Evolutionary conservation across 2,888 invertebrate genomes (phyloP).

Genomic region (Drosophila mimetica): DNA sequence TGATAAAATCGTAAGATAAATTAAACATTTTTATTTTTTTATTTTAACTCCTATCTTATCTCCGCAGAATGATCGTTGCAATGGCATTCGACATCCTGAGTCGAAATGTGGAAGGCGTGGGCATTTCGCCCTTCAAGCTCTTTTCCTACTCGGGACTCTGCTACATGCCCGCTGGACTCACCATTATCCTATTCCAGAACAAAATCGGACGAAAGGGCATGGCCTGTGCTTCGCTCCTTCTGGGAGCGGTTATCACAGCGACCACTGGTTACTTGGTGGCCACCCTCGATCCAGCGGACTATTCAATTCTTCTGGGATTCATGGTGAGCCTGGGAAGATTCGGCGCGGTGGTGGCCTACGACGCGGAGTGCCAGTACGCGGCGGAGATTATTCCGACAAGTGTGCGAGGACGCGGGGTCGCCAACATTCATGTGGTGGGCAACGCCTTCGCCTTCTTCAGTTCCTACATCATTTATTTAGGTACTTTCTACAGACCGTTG

Average conservation of each 20-base stretch:
- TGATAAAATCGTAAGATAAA: constrained; percentile 86
- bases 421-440: constrained; percentile 87
- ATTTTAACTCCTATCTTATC: not conserved
- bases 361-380: constrained; percentile 88
- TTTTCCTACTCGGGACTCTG: constrained; percentile 85
- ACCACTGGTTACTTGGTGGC: constrained; percentile 84
- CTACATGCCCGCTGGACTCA: constrained; percentile 85
- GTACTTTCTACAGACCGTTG: constrained; percentile 83
- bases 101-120: constrained; percentile 86
- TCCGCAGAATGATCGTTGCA: constrained; percentile 86
- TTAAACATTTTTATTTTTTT: accelerated
- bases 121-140: constrained; percentile 85
- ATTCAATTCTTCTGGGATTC: constrained; percentile 83
- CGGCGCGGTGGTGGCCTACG: constrained; percentile 86
- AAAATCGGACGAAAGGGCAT: constrained; percentile 85
- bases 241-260: constrained; percentile 85
- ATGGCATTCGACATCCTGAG: constrained; percentile 87
- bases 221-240: constrained; percentile 85
- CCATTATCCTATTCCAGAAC: constrained; percentile 82
- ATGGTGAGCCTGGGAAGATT: constrained; percentile 86
- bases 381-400: constrained; percentile 88
- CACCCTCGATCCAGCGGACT: constrained; percentile 69
- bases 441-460: constrained; percentile 87
- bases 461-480: constrained; percentile 86
- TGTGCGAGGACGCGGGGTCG: constrained; percentile 87